A percentile compares a stretch with the other conserved stretches of the same genome.
Conservation (phyloP, 2,797 vertebrate species). For the Synaphobranchus kaupii region DNA sequence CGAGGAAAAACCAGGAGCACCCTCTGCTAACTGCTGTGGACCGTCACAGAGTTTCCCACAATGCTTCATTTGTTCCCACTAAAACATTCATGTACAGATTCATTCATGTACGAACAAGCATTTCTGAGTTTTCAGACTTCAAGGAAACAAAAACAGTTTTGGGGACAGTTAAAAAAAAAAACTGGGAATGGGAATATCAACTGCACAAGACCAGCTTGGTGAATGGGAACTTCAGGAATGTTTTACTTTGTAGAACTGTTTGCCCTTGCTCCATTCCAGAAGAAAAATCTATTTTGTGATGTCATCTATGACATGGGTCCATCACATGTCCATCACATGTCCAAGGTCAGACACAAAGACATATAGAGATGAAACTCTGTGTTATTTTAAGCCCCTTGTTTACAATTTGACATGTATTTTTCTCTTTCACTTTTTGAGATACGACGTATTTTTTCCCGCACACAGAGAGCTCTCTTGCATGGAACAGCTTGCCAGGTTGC, state of each 20-base stretch:
- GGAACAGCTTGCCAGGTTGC: not conserved
- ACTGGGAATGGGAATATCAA: conserved; percentile 3
- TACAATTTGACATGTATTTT: not conserved
- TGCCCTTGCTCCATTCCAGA: not conserved
- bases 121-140: conserved; percentile 38
- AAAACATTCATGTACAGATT: conserved; percentile 51
- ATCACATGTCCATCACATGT: no score
- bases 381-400: not conserved
- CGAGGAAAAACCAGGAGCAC: conserved; percentile 64
- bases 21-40: conserved; percentile 55
- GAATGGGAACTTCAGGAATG: not conserved
- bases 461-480: not conserved
- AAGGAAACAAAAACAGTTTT: conserved; percentile 29
- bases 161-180: not conserved
- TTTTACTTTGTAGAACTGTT: not conserved
- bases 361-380: not conserved
- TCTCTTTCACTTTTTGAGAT: not conserved
- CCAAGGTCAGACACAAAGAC: not conserved
- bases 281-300: conserved; percentile 4
- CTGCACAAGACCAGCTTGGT: not conserved
- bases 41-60: conserved; percentile 46
- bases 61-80: conserved; percentile 57
- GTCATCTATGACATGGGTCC: conserved; percentile 8
- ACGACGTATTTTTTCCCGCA: not conserved
- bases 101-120: conserved; percentile 42